These are phyloP conservation scores for Eclectus roratus DNA, from an alignment of 2,113 vertebrate species.

Conservation along the genomic window DNA sequence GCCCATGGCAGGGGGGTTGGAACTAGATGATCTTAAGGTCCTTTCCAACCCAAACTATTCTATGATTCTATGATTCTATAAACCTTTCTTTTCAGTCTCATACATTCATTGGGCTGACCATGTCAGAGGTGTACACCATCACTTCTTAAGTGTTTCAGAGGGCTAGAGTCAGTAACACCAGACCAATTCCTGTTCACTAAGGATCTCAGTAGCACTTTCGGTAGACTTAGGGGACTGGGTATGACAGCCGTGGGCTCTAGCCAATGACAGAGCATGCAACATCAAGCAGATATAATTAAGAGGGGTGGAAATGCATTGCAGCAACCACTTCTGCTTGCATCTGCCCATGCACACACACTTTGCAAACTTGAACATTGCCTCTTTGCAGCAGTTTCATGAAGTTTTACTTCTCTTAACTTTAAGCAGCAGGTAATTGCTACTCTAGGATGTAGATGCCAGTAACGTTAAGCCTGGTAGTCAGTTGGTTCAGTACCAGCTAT, in stretches of 20 bases:
- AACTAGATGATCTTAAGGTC: too few relatives aligned
- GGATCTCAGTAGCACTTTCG: not conserved
- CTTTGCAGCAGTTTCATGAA: not conserved
- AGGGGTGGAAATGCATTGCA: not conserved
- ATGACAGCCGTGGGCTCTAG: not conserved
- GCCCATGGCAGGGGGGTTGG: too few relatives aligned
- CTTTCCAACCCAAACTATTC: too few relatives aligned
- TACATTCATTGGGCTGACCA: not conserved
- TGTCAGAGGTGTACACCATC: not conserved
- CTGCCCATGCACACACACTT: not conserved
- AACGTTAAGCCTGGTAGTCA: not conserved
- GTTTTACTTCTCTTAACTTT: not conserved
- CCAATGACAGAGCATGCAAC: not conserved
- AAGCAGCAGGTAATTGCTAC: not conserved
- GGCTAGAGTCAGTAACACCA: fast-evolving
- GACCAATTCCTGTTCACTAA: not conserved
- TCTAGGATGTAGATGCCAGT: not conserved
- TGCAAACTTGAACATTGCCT: not conserved
- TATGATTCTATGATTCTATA: not conserved
- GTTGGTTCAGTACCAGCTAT: not conserved
- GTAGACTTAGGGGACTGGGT: not conserved
- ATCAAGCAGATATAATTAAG: not conserved
- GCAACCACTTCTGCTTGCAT: not conserved
- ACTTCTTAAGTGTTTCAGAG: not conserved
- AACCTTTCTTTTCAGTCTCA: not conserved